Base-by-base conservation (phyloP, 2,888 invertebrate genomes). In the Tetrapedia diversipes region DNA sequence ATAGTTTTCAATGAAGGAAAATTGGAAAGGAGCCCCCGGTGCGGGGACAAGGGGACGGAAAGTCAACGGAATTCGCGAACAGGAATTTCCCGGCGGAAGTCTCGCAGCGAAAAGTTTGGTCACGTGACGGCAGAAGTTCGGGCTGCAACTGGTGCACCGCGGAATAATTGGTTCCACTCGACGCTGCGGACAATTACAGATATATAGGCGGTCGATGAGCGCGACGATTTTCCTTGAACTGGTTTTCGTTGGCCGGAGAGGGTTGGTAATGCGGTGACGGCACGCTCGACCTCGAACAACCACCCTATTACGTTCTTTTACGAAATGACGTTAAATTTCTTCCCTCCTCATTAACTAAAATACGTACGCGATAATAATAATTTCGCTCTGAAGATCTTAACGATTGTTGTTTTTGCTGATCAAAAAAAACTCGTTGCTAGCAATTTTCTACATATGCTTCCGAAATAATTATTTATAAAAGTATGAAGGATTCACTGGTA, bases 131-230 rank as follows among this genome's bases (percentile, higher is more conserved):
- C 41, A 27, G 63, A 82, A 83, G 79, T 83, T 82, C 64, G 47
- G 56, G 51, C 61, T 71, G 84, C 80, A 69, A 80, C 80, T 71
- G 80, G 79, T 79, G 83, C 76, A 67, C 61, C 73, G 22, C 68
- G 69, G 82, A 79, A 84, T 85, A 84, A 80, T 84, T 83, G 83
- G 71, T 82, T 82, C 73, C 57, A 72, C 63, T 69, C 59, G 67
- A 56, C 49, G 47, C 57, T 22, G 47, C 68, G 79, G 68, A 69
- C 77, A 75, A 77, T 72, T 73, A 61, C 53, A 41, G 84, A 81
- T 79, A 72, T n/a, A n/a, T 61, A 76, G 70, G 60, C 43, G 56
- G 77, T n/a, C 54, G 45, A 64, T 51, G 54, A 66, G 59, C 22
- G 37, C 45, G 43, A 32, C 54, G 65, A 64, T 69, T 76, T 54